Evolutionary conservation across 2,888 invertebrate species (phyloP).

Genomic region (Cantharis rufa): DNA sequence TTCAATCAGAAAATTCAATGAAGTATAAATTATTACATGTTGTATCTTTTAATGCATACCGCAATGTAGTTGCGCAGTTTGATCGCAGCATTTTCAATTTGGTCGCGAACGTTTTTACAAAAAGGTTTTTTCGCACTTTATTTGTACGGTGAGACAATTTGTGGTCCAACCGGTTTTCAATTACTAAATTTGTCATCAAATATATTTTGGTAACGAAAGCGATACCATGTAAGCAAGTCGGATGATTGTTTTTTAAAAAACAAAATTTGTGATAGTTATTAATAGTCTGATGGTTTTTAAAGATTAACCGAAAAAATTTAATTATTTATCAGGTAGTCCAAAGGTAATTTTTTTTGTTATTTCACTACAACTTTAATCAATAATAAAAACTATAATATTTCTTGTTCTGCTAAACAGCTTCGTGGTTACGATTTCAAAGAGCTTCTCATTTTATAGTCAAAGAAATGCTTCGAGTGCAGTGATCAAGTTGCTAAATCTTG

Average conservation of each 20-base stretch:
- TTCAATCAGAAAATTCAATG: not conserved
- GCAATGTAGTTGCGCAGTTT: not conserved
- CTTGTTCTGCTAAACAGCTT: not conserved
- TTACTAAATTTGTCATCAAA: not conserved
- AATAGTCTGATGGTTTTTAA: not conserved
- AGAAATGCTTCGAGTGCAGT: too few relatives aligned
- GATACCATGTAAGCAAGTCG: not conserved
- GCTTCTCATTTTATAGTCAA: not conserved
- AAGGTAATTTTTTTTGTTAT: too few relatives aligned
- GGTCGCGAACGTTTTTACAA: not conserved
- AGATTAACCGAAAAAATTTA: not conserved
- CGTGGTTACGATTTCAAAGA: not conserved
- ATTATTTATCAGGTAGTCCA: not conserved
- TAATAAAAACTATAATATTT: not conserved
- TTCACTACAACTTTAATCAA: not conserved
- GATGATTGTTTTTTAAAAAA: not conserved
- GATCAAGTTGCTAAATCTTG: too few relatives aligned
- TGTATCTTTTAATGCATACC: not conserved
- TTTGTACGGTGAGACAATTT: not conserved
- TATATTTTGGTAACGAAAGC: not conserved
- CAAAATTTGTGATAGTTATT: not conserved
- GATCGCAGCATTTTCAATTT: not conserved
- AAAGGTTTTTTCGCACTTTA: conserved; percentile 3
- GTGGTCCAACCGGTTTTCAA: not conserved
- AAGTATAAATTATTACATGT: not conserved